Conservation (phyloP, 1,140 invertebrate genomes). For the Cecropterus lyciades region DNA sequence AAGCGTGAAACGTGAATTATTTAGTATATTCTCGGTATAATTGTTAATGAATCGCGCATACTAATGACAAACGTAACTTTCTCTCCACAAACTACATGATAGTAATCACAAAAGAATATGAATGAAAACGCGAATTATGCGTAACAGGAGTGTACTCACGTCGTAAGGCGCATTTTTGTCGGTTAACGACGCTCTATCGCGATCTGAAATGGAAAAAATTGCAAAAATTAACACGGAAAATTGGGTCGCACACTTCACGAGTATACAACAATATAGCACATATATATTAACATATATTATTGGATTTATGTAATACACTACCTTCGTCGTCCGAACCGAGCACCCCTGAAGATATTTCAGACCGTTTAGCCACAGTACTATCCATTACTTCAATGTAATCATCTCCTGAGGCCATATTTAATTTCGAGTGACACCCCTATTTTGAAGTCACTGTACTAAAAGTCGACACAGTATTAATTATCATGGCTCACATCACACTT, state of each 20-base stretch:
- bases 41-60: slow-evolving; percentile 35
- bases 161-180: slow-evolving; percentile 80
- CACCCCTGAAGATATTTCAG: slow-evolving; percentile 60
- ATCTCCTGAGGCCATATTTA: slow-evolving; percentile 88
- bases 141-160: slow-evolving; percentile 60
- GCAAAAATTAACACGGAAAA: slow-evolving; percentile 52
- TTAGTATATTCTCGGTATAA: slow-evolving; percentile 9
- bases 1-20: slow-evolving; percentile 23
- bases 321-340: slow-evolving; percentile 75
- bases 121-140: slow-evolving; percentile 55
- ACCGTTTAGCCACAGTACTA: slow-evolving; percentile 65
- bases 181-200: slow-evolving; percentile 69
- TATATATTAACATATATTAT: slow-evolving; percentile 16
- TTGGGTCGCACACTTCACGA: slow-evolving; percentile 45
- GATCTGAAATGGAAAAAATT: slow-evolving; percentile 72
- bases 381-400: slow-evolving; percentile 82
- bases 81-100: slow-evolving; percentile 39
- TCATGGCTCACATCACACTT: slow-evolving; percentile 78
- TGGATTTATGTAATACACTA: slow-evolving; percentile 52
- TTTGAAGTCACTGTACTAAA: slow-evolving; percentile 67
- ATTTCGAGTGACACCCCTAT: slow-evolving; percentile 77
- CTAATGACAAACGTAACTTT: slow-evolving; percentile 48
- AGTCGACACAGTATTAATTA: slow-evolving; percentile 68
- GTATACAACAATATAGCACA: not conserved
- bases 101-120: slow-evolving; percentile 39